Percentiles rank a stretch among this genome's conserved stretches.
Conservation (phyloP, 1,140 invertebrate species). For the Aphis craccivora region DNA sequence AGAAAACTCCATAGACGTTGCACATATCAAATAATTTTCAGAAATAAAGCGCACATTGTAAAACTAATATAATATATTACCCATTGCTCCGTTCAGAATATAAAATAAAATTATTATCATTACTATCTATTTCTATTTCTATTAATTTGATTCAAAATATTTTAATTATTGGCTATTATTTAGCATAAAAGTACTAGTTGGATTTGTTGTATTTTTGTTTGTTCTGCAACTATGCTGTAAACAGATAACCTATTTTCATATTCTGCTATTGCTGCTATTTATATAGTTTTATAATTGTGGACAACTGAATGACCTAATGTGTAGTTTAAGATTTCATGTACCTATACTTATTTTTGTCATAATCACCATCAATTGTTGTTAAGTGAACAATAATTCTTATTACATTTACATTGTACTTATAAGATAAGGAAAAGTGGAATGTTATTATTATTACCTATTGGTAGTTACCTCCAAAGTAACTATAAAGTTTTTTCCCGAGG, state of each 20-base stretch:
- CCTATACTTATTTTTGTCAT: not conserved
- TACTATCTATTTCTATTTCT: too few relatives aligned
- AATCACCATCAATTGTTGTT: not conserved
- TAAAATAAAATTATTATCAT: too few relatives aligned
- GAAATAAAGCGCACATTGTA: not conserved
- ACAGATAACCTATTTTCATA: not conserved
- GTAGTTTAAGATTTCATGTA: not conserved
- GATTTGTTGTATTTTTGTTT: not conserved
- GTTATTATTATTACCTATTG: not conserved
- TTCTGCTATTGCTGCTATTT: not conserved
- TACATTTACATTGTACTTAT: too few relatives aligned
- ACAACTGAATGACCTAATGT: not conserved
- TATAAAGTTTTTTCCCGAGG: not conserved
- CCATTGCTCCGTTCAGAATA: not conserved
- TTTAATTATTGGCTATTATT: too few relatives aligned
- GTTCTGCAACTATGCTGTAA: not conserved
- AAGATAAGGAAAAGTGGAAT: not conserved
- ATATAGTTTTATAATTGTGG: not conserved
- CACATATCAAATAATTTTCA: not conserved
- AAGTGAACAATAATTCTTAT: not conserved
- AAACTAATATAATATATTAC: not conserved
- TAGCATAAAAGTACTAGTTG: too few relatives aligned
- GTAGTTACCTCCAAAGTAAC: not conserved
- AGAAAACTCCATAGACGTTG: not conserved
- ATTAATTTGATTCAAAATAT: too few relatives aligned